phyloP scores from a whole-genome alignment of 2,888 invertebrate genomes.

The Latrodectus elegans region DNA sequence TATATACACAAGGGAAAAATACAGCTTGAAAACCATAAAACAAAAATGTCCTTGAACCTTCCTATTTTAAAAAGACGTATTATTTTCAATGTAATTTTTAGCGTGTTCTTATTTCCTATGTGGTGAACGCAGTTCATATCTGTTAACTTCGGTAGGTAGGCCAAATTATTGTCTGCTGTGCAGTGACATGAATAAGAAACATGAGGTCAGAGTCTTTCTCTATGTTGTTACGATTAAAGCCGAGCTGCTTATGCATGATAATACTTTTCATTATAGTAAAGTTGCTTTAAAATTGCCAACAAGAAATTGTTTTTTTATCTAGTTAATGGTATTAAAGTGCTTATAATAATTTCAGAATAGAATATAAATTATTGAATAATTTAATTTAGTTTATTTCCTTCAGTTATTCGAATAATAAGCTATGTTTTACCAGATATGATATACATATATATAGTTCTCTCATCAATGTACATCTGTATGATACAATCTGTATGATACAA shows the following conservation, averaged over 20 bases:
- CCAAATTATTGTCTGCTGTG: conserved; percentile 33
- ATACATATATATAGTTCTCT: no score
- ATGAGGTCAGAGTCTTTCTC: conserved; percentile 16
- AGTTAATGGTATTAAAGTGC: neutral
- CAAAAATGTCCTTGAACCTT: conserved; percentile 37
- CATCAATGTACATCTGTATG: no score
- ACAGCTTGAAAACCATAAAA: conserved; percentile 7
- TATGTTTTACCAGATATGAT: no score
- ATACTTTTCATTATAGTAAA: neutral
- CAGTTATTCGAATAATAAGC: no score
- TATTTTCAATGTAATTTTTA: neutral
- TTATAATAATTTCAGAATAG: neutral
- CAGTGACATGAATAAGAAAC: conserved; percentile 33
- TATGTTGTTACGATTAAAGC: neutral
- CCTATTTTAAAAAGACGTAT: conserved; percentile 1
- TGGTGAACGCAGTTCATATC: conserved; percentile 2
- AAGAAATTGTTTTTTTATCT: neutral
- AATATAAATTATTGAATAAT: neutral
- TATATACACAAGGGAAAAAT: neutral
- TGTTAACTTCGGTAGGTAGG: neutral
- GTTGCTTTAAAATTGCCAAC: neutral
- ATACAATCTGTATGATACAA: no score
- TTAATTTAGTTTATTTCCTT: neutral
- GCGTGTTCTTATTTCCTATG: conserved; percentile 11
- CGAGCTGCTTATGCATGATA: neutral